Base-by-base conservation (phyloP, 2,888 invertebrate genomes). In the Drosophila ustulata region DNA sequence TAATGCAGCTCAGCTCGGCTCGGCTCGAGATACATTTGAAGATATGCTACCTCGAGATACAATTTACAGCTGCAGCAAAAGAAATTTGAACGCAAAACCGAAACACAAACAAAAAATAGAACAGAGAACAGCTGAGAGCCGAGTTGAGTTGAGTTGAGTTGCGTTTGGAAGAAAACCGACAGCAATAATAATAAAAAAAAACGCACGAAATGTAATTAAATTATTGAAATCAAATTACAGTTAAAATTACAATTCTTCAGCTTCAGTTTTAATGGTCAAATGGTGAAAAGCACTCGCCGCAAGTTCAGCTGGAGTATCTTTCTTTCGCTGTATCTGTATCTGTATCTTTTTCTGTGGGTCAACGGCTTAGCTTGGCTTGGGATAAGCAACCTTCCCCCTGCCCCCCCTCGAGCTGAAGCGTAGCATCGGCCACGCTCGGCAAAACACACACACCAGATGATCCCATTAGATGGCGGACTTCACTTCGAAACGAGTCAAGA, bases 151-250 rank as follows among this genome's bases (percentile, higher is more conserved):
- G 18, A 18, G 18, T 18, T 18, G 18, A 18, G 18, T 18, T 18
- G 18, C 18, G 18, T 18, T 18, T 18, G 18, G 5, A 37, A 39
- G 46, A 57, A 65, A 37, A 30, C 34, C 41, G 51, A 18, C 49
- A 69, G 50, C 26, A 61, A 57, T n/a, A 65, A 56, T 61, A 49
- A 70, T n/a, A 65, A 56, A 63, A 49, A 65, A 56, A 63, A 49
- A 70, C 66, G 70, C 76, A 69, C 70, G 82, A 79, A 74, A 74
- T 71, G 85, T 87, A 87, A 85, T 85, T 87, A 85, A 85, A 84
- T 85, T 85, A 87, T 87, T 85, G 82, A 80, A 87, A 87, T 84
- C 84, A 84, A 87, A 84, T 84, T 84, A 84, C 84, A 76, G 84
- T 87, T 84, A 82, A 78, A 86, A 86, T 77, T 80, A 72, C 74